These are phyloP conservation scores for Urocyon cinereoargenteus DNA, from an alignment of 2,797 vertebrate genomes.

Conservation along the genomic window DNA sequence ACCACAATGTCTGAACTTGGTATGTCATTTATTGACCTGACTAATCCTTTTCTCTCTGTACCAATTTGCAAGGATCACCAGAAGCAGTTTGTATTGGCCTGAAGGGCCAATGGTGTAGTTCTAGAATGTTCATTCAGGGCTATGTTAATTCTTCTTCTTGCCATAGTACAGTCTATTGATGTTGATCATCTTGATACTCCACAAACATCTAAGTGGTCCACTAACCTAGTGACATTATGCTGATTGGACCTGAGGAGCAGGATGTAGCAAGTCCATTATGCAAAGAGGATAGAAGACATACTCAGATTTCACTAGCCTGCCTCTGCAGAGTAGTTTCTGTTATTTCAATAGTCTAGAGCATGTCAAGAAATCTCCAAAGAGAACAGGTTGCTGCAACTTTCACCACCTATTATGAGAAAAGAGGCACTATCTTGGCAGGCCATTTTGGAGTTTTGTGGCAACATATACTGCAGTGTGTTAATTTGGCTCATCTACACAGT, in stretches of 20 bases:
- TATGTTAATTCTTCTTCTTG: not conserved
- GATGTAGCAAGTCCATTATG: not conserved
- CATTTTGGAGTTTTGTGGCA: not conserved
- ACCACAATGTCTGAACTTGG: not conserved
- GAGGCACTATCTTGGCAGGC: not conserved
- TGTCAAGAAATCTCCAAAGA: not conserved
- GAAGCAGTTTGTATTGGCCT: not conserved
- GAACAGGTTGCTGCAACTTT: not conserved
- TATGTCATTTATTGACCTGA: not conserved
- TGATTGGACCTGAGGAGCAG: not conserved
- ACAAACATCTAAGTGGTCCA: not conserved
- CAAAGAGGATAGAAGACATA: not conserved
- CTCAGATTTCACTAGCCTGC: not conserved
- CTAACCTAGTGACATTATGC: not conserved
- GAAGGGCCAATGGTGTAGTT: not conserved
- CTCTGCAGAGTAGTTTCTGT: not conserved
- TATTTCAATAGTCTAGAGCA: not conserved
- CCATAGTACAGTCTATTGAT: not conserved
- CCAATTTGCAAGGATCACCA: not conserved
- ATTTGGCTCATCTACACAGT: not conserved
- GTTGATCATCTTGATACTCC: not conserved
- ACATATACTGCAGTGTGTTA: not conserved
- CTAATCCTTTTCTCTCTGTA: not conserved
- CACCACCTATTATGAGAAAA: not conserved
- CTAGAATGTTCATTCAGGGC: not conserved